Conservation (phyloP, 2,888 invertebrate genomes). For the Lithophane leautieri region DNA sequence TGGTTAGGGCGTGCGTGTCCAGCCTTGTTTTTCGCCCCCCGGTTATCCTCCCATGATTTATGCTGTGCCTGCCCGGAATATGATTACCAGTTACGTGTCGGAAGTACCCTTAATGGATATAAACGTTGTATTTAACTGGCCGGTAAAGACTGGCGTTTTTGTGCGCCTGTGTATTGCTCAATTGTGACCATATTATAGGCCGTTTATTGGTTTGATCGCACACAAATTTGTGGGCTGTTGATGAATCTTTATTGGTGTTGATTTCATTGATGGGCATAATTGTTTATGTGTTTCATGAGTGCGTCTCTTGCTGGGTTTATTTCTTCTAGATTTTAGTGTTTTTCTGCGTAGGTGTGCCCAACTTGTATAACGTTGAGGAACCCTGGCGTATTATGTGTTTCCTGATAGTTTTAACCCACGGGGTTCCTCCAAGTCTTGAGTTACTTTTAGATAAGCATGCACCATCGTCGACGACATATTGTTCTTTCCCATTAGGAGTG, state of each 20-base stretch:
- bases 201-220: constrained; percentile 69
- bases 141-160: constrained; percentile 78
- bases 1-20: constrained; percentile 80
- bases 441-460: too few species aligned
- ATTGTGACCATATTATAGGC: constrained; percentile 72
- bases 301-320: constrained; percentile 30
- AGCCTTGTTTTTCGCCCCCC: constrained; percentile 83
- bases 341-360: constrained; percentile 5
- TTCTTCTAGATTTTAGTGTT: constrained; percentile 36
- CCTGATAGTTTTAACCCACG: too few species aligned
- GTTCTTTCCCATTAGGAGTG: too few species aligned
- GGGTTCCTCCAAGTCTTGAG: too few species aligned
- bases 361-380: too few species aligned
- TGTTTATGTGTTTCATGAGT: constrained; percentile 45
- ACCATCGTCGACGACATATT: too few species aligned
- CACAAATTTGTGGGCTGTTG: constrained; percentile 68
- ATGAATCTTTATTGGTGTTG: constrained; percentile 58
- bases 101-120: constrained; percentile 89
- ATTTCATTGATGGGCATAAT: constrained; percentile 47
- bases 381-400: too few species aligned
- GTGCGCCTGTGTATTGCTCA: constrained; percentile 69
- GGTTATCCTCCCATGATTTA: constrained; percentile 87
- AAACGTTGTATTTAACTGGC: constrained; percentile 86
- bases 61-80: constrained; percentile 86
- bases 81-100: constrained; percentile 86